Evolutionary conservation across 2,113 vertebrate species (phyloP).

Genomic region (Cyanistes caeruleus): DNA sequence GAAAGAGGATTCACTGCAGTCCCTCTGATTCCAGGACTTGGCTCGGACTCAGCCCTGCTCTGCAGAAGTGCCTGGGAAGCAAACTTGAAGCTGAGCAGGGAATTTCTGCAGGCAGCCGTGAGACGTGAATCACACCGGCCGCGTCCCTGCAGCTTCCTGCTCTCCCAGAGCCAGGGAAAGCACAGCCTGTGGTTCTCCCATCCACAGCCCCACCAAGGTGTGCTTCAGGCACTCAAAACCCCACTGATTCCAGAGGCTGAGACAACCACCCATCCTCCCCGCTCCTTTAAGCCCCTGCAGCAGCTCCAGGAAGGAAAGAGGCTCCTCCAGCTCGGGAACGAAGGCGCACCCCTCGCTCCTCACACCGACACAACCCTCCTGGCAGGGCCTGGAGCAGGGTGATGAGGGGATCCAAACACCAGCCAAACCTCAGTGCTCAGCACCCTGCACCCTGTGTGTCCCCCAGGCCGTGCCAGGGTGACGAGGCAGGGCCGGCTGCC

Average conservation of each 20-base stretch:
- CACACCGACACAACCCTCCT: not conserved
- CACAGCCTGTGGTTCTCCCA: not conserved
- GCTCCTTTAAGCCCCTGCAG: not conserved
- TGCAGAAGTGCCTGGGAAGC: constrained; percentile 46
- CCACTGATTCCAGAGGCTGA: not conserved
- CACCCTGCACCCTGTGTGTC: not conserved
- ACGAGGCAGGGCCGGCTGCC: not conserved
- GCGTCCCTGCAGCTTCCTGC: not conserved
- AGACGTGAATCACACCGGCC: not conserved
- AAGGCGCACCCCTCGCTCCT: fast-evolving
- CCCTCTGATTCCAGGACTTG: not conserved
- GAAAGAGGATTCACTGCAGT: constrained; percentile 11
- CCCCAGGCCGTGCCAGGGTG: not conserved
- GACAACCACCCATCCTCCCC: not conserved
- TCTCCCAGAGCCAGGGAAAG: not conserved
- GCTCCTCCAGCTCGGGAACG: not conserved
- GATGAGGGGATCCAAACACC: not conserved
- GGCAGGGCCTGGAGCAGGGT: fast-evolving
- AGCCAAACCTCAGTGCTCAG: not conserved
- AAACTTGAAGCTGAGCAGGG: not conserved
- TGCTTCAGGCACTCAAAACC: not conserved
- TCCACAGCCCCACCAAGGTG: not conserved
- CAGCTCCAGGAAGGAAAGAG: not conserved
- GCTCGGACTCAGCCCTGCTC: not conserved
- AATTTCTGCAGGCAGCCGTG: not conserved